Base-by-base conservation (phyloP, 1,140 invertebrate genomes). In the Musca domestica region DNA sequence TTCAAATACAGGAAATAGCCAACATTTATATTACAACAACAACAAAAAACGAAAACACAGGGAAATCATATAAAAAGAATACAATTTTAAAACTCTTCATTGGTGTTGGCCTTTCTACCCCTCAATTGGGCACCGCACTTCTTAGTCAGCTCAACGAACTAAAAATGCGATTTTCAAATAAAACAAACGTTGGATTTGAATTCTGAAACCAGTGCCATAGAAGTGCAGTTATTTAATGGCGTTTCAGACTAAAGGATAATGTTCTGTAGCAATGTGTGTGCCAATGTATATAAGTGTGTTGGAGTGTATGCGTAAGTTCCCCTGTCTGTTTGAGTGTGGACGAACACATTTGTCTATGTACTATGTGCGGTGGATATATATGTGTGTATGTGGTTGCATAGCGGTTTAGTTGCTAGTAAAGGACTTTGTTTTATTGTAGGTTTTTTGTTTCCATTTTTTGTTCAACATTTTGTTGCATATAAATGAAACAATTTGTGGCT, bases 1-100 rank as follows among this genome's bases (percentile, higher is more conserved):
- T 61, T 61, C 56, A 61, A 61, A 61, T 61, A 61, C 56, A 27
- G 56, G 56, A 61, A 61, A 61, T 61, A 20, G 56, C 56, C 56
- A 61, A 61, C 56, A 61, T 61, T 61, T 61, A 61, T 34, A 61
- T 61, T 34, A 30, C n/a, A 34, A 61, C 34, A 41, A 54, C 19
- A 19, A 22, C 15, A 58, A 61, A 61, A 27, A 61, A 3, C 10
- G 27, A 1, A 56, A 12, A 56, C 12, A 56, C 6, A 23, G 10
- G 17, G 23, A 23, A 54, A 54, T 22, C 17, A 54, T 20, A 54
- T 23, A 54, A 54, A 54, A 54, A 5, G 51, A 23, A 56, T 27
- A 56, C 34, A 25, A 56, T 56, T 25, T 27, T 23, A 27, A 27
- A 56, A 23, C 22, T 56, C 14, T 56, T 56, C 52, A 56, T n/a